Percentiles rank a stretch among this genome's conserved stretches.
Evolutionary conservation across 2,113 vertebrate genomes (phyloP).

Genomic region (Atractosteus spatula): DNA sequence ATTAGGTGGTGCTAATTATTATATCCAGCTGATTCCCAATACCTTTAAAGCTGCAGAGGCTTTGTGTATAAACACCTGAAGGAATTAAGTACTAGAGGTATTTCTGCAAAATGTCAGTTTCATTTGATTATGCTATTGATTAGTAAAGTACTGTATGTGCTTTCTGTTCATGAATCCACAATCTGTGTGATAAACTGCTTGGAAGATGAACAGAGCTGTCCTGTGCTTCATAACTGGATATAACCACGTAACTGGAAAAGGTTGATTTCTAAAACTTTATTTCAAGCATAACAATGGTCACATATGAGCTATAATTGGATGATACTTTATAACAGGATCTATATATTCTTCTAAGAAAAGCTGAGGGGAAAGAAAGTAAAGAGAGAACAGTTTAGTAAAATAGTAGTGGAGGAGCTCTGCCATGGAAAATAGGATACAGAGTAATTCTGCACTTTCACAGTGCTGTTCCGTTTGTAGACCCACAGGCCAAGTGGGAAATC

Average conservation of each 20-base stretch:
- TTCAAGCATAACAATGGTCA: not conserved
- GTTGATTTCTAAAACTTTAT: not conserved
- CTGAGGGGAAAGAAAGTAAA: too few relatives aligned
- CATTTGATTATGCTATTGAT: not conserved
- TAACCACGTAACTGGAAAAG: constrained; percentile 42
- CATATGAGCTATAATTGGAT: not conserved
- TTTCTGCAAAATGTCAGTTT: not conserved
- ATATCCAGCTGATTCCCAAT: not conserved
- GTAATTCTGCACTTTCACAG: too few relatives aligned
- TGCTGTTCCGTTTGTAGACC: too few relatives aligned
- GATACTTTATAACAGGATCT: not conserved
- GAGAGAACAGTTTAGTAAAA: not conserved
- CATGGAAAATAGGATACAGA: too few relatives aligned
- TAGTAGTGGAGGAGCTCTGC: too few relatives aligned
- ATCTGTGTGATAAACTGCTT: not conserved
- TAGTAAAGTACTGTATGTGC: not conserved
- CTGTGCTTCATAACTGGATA: constrained; percentile 6
- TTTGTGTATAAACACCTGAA: too few relatives aligned
- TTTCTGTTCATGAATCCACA: not conserved
- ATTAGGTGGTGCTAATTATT: constrained; percentile 14
- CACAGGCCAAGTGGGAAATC: too few relatives aligned
- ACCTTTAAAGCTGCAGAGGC: too few relatives aligned
- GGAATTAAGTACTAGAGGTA: not conserved
- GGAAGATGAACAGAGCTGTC: not conserved
- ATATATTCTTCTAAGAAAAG: not conserved